Evolutionary conservation across 2,797 vertebrate species (phyloP), one percentile per base, ranked within the genome.

Genomic region (Fundulus diaphanus): DNA sequence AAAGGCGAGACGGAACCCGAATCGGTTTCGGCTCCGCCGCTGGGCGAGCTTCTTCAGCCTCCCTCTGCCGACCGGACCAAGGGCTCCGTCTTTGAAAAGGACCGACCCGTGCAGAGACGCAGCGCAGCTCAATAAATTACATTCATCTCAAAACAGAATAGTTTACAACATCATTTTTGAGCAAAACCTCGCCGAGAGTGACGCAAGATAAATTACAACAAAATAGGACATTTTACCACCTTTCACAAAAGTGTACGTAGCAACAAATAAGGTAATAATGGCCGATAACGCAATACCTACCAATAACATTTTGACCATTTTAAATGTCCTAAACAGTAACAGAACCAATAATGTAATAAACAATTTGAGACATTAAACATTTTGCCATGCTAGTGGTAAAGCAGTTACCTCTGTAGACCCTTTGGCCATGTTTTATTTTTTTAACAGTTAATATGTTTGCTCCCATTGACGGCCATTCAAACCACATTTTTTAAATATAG

Each of bases 51-150:
- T 72, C 78, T 82, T 88, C 73, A 75, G 83, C 46, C 56, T 31
- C 56, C 2, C n/a, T 88, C 83, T 80, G 84, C 88, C 85, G 90
- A 87, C 81, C 84, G 79, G 79, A 89, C 80, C 1, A 13, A 44
- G 37, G 40, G n/a, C 24, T 27, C 15, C 24, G n/a, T 42, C 63
- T 44, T n/a, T 52, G 20, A 40, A 40, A 87, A 86, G 78, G 85
- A 90, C 83, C 78, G 12, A 74, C 85, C 87, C 73, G 87, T 86
- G 87, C 91, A 89, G 90, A 88, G 44, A 92, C 48, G 80, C 79
- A 88, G 92, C 93, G 89, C 90, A 94, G 92, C 91, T 94, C 90
- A 95, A 96, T 96, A 96, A 96, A 94, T 96, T 96, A 96, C 95
- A 96, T 96, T 96, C 93, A 94, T 94, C 91, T 96, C 90, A 94